These are phyloP conservation scores for Brachionus rotundiformis DNA, from an alignment of 1,140 invertebrate species.

Conservation along the genomic window DNA sequence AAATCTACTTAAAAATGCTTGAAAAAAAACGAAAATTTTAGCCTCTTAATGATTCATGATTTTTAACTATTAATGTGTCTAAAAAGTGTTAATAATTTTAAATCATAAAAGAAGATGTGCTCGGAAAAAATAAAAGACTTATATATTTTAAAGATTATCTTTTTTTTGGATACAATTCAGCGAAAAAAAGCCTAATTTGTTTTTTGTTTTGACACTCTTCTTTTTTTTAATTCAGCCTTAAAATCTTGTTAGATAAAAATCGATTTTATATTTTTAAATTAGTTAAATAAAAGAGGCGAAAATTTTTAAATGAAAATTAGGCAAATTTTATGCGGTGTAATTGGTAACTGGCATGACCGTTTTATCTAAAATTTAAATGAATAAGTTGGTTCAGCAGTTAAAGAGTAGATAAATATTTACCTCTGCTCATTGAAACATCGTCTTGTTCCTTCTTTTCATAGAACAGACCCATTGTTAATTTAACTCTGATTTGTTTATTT, in stretches of 20 bases:
- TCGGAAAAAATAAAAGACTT: background rate
- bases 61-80: background rate
- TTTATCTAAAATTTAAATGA: constrained; percentile 12
- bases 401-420: background rate
- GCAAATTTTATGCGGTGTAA: background rate
- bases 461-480: constrained; percentile 8
- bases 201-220: background rate
- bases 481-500: constrained; percentile 47
- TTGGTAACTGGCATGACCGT: background rate
- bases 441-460: constrained; percentile 29
- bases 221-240: background rate
- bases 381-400: no score
- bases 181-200: background rate
- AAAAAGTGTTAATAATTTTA: background rate
- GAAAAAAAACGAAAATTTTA: background rate
- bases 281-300: background rate
- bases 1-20: background rate
- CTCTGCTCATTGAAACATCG: constrained; percentile 33
- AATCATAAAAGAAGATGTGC: background rate
- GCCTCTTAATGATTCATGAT: background rate
- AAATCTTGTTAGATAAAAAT: constrained; percentile 19
- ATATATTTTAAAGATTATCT: background rate
- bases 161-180: background rate
- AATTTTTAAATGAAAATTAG: background rate
- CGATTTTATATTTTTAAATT: background rate